Percentiles rank a stretch among this genome's conserved stretches.
Conservation (phyloP, 2,888 invertebrate species). For the Drosophila merina region DNA sequence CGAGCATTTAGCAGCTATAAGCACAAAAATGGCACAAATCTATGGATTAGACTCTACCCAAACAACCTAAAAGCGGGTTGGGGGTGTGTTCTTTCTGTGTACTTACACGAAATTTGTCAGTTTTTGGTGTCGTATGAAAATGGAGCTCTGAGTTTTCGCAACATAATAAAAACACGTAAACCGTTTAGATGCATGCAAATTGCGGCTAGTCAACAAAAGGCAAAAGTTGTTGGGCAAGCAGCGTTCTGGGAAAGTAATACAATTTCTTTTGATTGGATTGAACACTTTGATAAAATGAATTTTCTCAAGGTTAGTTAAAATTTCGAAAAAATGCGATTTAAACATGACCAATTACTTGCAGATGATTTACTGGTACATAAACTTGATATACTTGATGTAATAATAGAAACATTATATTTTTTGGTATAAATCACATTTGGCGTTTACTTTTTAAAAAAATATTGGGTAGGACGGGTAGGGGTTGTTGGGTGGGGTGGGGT, state of each 20-base stretch:
- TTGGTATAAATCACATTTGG: constrained; percentile 55
- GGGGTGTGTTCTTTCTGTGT: constrained; percentile 29
- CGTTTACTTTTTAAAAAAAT: constrained; percentile 58
- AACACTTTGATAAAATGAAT: constrained; percentile 19
- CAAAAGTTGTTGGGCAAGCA: constrained; percentile 45
- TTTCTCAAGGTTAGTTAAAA: constrained; percentile 51
- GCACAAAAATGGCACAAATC: constrained; percentile 68
- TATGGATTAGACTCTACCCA: constrained; percentile 54
- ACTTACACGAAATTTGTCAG: constrained; percentile 53
- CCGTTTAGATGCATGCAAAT: constrained; percentile 18
- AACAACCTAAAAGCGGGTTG: constrained; percentile 11
- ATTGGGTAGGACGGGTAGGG: constrained; percentile 8
- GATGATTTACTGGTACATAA: constrained; percentile 52
- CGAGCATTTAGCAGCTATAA: constrained; percentile 90
- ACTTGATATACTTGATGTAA: constrained; percentile 43
- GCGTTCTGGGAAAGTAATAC: constrained; percentile 71
- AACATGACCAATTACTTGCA: constrained; percentile 72
- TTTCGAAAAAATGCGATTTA: constrained; percentile 52
- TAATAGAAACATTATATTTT: constrained; percentile 33
- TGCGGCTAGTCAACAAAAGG: not conserved
- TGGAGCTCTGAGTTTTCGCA: not conserved
- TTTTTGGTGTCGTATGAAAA: constrained; percentile 20
- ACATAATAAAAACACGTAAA: constrained; percentile 11
- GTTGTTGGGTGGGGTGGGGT: constrained; percentile 26
- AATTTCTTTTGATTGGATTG: constrained; percentile 53